Base-by-base conservation (phyloP, 2,888 invertebrate genomes). In the Drosophila siamana region DNA sequence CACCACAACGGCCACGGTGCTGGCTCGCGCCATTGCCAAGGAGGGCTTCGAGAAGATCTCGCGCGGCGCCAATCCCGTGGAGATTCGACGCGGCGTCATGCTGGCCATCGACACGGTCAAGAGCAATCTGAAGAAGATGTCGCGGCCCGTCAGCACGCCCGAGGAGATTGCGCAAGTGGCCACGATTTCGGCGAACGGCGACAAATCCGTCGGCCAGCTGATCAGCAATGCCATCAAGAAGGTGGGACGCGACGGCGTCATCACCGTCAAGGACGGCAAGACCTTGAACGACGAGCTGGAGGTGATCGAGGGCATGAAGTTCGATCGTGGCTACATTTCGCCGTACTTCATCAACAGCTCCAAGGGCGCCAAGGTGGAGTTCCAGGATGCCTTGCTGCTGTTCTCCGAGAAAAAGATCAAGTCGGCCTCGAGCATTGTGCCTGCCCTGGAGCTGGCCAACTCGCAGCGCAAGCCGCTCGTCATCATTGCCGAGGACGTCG, bases 161-260 rank as follows among this genome's bases (percentile, higher is more conserved):
- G 98, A 98, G 91, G 99, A 99, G 93, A 99, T 99, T 86, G 98
- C 98, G 7, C 99, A 99, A 92, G 99, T 99, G 22, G 99, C 99
- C 4, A 99, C 99, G 2, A 99, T 99, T 82, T 99, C 99, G 0
- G 99, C 99, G 2, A 99, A 99, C 92, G 99, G 99, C 4, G 99
- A 99, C 92, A 94, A 93, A n/a, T 94, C 95, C 2, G 95, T 99
- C 82, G 99, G 99, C 13, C 94, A 95, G 75, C 94, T 99, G 38
- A 99, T 99, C 85, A 97, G 99, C 5, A 96, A 97, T 89, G 99
- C 99, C 38, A 99, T 99, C 98, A 97, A 97, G 91, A 95, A 94
- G 90, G 99, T 99, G 44, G 99, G 99, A 33, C 96, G 96, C 76
- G 98, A 99, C 91, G 99, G 99, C 47, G 99, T 99, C 16, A 99